A percentile compares a stretch with the other conserved stretches of the same genome.
Conservation (phyloP, 1,140 invertebrate species). For the Amyelois transitella region DNA sequence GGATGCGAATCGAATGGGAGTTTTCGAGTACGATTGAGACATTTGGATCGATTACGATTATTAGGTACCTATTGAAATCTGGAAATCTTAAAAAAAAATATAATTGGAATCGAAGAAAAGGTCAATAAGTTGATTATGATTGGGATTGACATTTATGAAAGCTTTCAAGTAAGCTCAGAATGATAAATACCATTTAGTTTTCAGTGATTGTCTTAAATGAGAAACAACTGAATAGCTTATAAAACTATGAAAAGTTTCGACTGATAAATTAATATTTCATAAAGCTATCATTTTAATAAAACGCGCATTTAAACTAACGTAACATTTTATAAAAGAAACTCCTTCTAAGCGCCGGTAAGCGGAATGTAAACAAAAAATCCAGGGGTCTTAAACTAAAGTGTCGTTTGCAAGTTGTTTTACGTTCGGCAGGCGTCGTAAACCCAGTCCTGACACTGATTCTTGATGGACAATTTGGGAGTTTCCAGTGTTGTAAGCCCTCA, state of each 20-base stretch:
- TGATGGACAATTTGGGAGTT: conserved; percentile 63
- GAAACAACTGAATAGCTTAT: too few species aligned
- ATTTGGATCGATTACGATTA: background rate
- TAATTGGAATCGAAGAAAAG: too few species aligned
- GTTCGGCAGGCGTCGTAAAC: conserved; percentile 38
- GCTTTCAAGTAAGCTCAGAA: too few species aligned
- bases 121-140: too few species aligned
- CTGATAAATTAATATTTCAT: too few species aligned
- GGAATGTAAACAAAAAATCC: conserved; percentile 36
- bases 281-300: background rate
- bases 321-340: too few species aligned
- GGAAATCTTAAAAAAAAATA: background rate
- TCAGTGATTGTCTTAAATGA: background rate
- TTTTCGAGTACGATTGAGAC: background rate
- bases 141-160: too few species aligned
- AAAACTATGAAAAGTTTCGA: too few species aligned
- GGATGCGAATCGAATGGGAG: conserved; percentile 7
- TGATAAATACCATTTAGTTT: too few species aligned
- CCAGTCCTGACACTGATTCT: conserved; percentile 38
- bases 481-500: conserved; percentile 17
- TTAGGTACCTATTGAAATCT: background rate
- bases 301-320: too few species aligned
- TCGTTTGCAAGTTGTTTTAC: conserved; percentile 51
- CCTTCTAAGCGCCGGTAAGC: conserved; percentile 7
- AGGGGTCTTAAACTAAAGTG: conserved; percentile 43